Evolutionary conservation across 2,888 invertebrate genomes (phyloP).

Genomic region (Caenorhabditis zanzibari): DNA sequence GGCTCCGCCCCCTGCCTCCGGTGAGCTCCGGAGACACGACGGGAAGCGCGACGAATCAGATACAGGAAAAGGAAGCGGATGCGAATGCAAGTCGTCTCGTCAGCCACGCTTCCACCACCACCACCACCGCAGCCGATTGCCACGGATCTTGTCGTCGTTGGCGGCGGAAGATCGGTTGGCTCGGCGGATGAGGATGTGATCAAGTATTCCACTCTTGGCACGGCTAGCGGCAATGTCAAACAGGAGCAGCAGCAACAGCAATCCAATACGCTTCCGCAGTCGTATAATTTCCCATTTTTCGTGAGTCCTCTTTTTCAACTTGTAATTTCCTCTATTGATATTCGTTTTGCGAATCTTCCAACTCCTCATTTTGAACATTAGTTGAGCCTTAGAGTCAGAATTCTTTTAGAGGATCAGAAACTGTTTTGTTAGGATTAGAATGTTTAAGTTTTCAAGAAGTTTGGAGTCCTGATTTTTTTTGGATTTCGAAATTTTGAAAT

Average conservation of each 20-base stretch:
- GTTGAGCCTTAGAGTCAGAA: no score
- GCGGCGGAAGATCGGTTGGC: slow-evolving; percentile 38
- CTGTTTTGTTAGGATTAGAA: no score
- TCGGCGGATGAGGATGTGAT: slow-evolving; percentile 57
- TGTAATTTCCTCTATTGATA: not conserved
- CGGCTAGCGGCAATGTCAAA: slow-evolving; percentile 43
- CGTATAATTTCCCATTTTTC: slow-evolving; percentile 60
- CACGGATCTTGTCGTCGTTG: slow-evolving; percentile 48
- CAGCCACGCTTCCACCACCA: slow-evolving; percentile 55
- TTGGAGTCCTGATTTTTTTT: no score
- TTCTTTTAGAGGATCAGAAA: no score
- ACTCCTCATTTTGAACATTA: no score
- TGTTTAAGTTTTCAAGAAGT: no score
- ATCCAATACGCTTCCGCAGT: slow-evolving; percentile 57
- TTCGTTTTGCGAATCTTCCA: no score
- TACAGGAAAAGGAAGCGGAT: slow-evolving; percentile 71
- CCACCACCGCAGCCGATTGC: no score
- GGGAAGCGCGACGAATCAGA: slow-evolving; percentile 62
- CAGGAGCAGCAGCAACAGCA: slow-evolving; percentile 57
- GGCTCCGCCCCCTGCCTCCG: slow-evolving; percentile 45
- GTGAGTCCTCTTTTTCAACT: slow-evolving; percentile 36
- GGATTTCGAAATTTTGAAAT: not conserved
- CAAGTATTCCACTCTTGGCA: slow-evolving; percentile 59
- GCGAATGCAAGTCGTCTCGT: slow-evolving; percentile 69
- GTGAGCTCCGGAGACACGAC: slow-evolving; percentile 42